These are phyloP conservation scores for Perccottus glenii DNA, from an alignment of 2,113 vertebrate species.

Conservation along the genomic window DNA sequence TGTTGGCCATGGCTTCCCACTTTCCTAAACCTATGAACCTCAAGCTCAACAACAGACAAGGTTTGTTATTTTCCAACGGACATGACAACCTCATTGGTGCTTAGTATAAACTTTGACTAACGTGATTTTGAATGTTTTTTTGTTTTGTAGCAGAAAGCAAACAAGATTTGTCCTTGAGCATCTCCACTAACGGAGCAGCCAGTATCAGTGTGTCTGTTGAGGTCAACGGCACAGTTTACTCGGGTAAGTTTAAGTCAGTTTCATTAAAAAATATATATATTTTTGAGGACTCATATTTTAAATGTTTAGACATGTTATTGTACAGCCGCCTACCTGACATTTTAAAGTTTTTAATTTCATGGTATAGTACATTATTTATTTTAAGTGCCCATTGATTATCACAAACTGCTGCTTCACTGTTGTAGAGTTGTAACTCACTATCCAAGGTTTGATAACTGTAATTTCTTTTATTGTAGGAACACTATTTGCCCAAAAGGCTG, in stretches of 20 bases:
- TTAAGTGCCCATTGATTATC: no score
- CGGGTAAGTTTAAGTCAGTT: conserved; percentile 60
- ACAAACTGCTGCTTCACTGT: no score
- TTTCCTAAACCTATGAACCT: conserved; percentile 87
- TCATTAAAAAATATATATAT: background rate
- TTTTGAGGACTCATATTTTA: background rate
- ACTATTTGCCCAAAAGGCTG: conserved; percentile 79
- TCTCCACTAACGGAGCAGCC: conserved; percentile 78
- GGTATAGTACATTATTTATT: no score
- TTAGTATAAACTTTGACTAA: background rate
- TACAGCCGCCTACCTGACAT: no score
- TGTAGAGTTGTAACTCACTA: background rate
- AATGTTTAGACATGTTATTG: no score
- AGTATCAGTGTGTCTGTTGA: conserved; percentile 82
- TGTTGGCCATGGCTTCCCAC: conserved; percentile 90
- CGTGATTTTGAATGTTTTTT: background rate
- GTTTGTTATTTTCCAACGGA: conserved; percentile 68
- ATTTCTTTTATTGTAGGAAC: conserved; percentile 67
- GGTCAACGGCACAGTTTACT: conserved; percentile 81
- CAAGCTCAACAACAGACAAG: conserved; percentile 85
- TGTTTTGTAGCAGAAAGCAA: conserved; percentile 69
- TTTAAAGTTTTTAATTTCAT: no score
- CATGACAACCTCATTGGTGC: background rate
- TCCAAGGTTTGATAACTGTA: background rate
- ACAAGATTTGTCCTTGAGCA: conserved; percentile 79